These are phyloP conservation scores for Semicossyphus pulcher DNA, from an alignment of 2,113 vertebrate species.

Conservation along the genomic window DNA sequence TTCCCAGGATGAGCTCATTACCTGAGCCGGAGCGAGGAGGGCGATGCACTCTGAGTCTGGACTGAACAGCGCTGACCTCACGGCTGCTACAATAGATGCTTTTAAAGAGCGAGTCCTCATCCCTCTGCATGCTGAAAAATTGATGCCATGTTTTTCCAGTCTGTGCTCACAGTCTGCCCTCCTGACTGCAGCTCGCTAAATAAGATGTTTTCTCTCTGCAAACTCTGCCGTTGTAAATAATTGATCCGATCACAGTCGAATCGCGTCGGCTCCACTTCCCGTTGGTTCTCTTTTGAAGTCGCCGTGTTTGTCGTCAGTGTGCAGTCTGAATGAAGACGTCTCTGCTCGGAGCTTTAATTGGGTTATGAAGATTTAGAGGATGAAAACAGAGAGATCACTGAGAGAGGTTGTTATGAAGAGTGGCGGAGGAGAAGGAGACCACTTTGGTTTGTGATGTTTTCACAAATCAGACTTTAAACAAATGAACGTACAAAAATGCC, in stretches of 20 bases:
- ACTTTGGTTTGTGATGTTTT: neutral
- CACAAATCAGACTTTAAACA: too few relatives aligned
- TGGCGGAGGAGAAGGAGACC: neutral
- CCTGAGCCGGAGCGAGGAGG: neutral
- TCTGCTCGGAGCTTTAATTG: conserved; percentile 59
- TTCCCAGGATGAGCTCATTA: conserved; percentile 20
- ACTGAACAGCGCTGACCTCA: neutral
- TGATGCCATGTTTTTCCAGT: conserved; percentile 48
- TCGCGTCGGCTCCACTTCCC: conserved; percentile 8
- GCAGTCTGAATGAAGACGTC: conserved; percentile 7
- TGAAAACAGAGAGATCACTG: conserved; percentile 11
- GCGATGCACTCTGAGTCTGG: neutral
- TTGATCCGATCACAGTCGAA: conserved; percentile 33
- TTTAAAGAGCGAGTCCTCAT: conserved; percentile 25
- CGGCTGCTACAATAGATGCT: conserved; percentile 21
- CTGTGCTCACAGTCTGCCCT: conserved; percentile 24
- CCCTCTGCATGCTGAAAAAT: conserved; percentile 46
- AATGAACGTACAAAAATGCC: too few relatives aligned
- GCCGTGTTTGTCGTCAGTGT: conserved; percentile 33
- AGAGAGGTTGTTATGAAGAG: neutral
- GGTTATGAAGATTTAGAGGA: conserved; percentile 47
- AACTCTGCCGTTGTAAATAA: conserved; percentile 53
- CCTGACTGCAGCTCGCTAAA: conserved; percentile 26
- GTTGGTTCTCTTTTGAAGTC: conserved; percentile 55
- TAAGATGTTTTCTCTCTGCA: conserved; percentile 34